These are phyloP conservation scores for Phocoena sinus DNA, from an alignment of 2,113 vertebrate species.

Conservation along the genomic window DNA sequence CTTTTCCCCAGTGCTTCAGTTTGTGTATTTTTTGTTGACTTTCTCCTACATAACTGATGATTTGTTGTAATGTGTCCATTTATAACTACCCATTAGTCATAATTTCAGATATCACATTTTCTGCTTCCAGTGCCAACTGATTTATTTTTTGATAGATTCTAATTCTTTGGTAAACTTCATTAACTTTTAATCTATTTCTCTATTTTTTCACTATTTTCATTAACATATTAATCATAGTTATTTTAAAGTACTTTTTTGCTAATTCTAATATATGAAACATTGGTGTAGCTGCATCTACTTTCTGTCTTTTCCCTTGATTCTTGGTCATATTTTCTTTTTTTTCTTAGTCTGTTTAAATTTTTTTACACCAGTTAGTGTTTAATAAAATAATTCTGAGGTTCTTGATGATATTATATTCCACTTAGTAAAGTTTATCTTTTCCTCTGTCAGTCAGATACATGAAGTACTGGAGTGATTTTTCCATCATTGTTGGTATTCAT, in stretches of 20 bases:
- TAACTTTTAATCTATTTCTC: neutral
- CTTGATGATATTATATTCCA: neutral
- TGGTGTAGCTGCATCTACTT: neutral
- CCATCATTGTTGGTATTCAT: neutral
- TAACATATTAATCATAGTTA: neutral
- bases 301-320: neutral
- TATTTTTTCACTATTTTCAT: neutral
- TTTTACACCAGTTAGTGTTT: neutral
- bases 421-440: neutral
- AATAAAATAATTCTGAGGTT: neutral
- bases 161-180: neutral
- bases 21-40: neutral
- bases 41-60: neutral
- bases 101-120: neutral
- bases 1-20: neutral
- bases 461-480: neutral
- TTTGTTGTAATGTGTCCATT: neutral
- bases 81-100: neutral
- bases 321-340: neutral
- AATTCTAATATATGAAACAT: neutral
- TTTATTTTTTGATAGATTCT: neutral
- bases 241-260: neutral
- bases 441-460: neutral
- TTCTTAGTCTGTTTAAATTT: neutral
- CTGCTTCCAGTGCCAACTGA: neutral